Base-by-base conservation (phyloP, 1,140 invertebrate species). In the Microvelia longipes region DNA sequence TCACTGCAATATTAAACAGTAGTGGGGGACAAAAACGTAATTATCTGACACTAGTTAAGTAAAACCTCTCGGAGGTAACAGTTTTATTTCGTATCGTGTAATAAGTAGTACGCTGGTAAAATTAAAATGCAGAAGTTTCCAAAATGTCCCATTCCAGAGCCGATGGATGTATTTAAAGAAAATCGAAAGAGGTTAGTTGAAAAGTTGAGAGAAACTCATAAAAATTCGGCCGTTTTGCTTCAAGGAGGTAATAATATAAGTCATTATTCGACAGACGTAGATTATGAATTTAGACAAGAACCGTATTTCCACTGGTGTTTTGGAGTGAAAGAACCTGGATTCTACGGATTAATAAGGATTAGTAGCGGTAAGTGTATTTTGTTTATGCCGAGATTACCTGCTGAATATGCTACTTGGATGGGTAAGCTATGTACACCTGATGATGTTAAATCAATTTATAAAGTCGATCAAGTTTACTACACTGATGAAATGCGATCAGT, bases 281-380 rank as follows among this genome's bases (percentile, higher is more conserved):
- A 64, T 24, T 64, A 14, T 5, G 62, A 24, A 24, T 64, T 64
- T 25, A 11, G 62, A 5, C 62, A 64, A 24, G 62, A 64, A 24
- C 62, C 62, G 25, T 64, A 64, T 64, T 64, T 64, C 62, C 62
- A 64, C 62, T 64, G 62, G 62, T 24, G 15, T 5, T 64, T 64
- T 25, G 62, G 62, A 13, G 62, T 64, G 2, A 64, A 15, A 24
- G 62, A 64, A 64, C 62, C 62, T 11, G 62, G 62, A 2, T 64
- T 64, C 25, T 64, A 64, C 25, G 62, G 62, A 11, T 5, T 24
- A 25, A 64, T 64, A 5, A 64, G 62, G 2, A 24, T 15, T 11
- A 25, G 25, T 5, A 64, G 25, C 25, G 62, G 62, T 25, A 24
- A 64, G 25, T 64, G 5, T 25, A 25, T 64, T 11, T 24, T 64